These are phyloP conservation scores for Eristalinus aeneus DNA, from an alignment of 2,888 invertebrate species.

Conservation along the genomic window DNA sequence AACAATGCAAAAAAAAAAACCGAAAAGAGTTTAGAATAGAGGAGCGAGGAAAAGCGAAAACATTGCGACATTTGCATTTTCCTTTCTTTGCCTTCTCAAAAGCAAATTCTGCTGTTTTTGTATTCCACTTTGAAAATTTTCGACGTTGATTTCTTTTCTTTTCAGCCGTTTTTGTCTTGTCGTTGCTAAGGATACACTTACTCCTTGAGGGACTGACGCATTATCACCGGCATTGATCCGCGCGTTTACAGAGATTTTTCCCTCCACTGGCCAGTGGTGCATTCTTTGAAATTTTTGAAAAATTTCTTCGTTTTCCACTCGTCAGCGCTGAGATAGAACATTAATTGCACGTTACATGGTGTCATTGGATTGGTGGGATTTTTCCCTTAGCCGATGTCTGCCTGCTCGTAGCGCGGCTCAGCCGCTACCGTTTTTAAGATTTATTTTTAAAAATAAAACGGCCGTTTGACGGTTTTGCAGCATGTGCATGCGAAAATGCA, in stretches of 20 bases:
- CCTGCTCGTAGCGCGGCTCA: background rate
- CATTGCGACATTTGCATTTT: constrained; percentile 36
- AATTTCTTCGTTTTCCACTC: background rate
- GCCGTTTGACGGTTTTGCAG: constrained; percentile 61
- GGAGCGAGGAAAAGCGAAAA: background rate
- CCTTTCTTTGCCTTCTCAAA: constrained; percentile 22
- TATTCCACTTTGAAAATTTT: constrained; percentile 33
- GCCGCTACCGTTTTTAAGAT: constrained; percentile 19
- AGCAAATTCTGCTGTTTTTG: constrained; percentile 27
- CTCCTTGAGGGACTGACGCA: constrained; percentile 16
- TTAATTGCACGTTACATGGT: constrained; percentile 61
- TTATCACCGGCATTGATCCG: constrained; percentile 54
- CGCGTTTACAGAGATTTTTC: constrained; percentile 42
- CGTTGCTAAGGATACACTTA: constrained; percentile 63
- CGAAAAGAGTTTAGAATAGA: background rate
- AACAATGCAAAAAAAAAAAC: background rate
- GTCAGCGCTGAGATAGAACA: constrained; percentile 32
- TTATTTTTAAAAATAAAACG: constrained; percentile 48
- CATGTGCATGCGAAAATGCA: constrained; percentile 46
- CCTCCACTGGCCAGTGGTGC: background rate
- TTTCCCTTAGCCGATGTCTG: background rate
- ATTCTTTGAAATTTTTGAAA: background rate
- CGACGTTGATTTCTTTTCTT: constrained; percentile 50
- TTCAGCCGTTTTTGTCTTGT: background rate
- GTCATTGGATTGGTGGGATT: constrained; percentile 59